Conservation (phyloP, 2,797 vertebrate genomes). For the Cichlasoma orientale region DNA sequence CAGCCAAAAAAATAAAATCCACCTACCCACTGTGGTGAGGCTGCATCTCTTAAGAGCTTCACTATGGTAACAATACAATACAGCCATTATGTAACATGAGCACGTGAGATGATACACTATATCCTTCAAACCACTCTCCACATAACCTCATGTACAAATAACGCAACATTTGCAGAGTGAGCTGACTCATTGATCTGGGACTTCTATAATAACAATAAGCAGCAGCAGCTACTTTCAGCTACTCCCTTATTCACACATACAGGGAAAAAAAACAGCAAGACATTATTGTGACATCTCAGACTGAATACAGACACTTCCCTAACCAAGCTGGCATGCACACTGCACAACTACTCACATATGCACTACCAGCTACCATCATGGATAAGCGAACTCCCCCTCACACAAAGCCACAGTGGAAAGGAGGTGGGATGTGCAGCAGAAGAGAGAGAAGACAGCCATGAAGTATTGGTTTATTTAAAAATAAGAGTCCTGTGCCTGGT, state of each 20-base stretch:
- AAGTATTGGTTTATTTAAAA: not conserved
- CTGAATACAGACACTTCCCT: not conserved
- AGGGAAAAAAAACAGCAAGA: not conserved
- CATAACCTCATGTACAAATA: constrained; percentile 29
- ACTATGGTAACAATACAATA: constrained; percentile 47
- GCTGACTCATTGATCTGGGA: not conserved
- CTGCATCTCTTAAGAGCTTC: constrained; percentile 16
- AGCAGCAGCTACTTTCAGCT: not conserved
- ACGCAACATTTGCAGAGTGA: not conserved
- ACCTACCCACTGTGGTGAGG: constrained; percentile 19
- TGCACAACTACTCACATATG: not conserved
- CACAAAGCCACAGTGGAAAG: constrained; percentile 2
- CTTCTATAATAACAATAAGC: not conserved
- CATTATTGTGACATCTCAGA: not conserved
- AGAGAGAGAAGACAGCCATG: not conserved
- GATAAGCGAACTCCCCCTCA: not conserved
- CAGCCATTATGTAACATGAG: constrained; percentile 39
- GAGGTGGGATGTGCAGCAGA: not conserved
- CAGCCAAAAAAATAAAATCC: not conserved
- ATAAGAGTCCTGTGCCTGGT: not conserved
- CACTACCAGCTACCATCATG: not conserved
- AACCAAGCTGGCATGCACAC: not conserved
- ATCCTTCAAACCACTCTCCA: constrained; percentile 34
- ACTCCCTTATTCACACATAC: not conserved
- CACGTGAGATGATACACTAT: constrained; percentile 9